Evolutionary conservation across 1,140 invertebrate genomes (phyloP).

Genomic region (Oscheius sp.): DNA sequence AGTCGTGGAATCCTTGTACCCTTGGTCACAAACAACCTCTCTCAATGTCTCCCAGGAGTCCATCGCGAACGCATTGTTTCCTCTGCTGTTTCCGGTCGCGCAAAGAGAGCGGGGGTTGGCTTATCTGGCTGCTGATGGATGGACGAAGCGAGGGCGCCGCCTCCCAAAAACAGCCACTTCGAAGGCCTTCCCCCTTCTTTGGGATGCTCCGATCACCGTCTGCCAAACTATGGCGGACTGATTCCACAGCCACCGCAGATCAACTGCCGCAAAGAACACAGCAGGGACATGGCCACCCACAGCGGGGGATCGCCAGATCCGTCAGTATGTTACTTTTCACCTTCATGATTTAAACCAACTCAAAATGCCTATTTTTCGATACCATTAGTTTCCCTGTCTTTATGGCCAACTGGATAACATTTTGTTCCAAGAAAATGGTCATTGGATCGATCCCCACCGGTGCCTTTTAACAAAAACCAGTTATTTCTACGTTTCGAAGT

Average conservation of each 20-base stretch:
- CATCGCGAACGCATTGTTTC: too few relatives aligned
- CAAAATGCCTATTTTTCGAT: neutral
- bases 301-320: neutral
- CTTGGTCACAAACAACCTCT: too few relatives aligned
- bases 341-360: too few relatives aligned
- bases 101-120: neutral
- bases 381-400: neutral
- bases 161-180: neutral
- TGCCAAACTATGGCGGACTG: neutral
- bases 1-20: too few relatives aligned
- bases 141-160: neutral
- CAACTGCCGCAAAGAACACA: too few relatives aligned
- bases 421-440: neutral
- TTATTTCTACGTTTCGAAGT: too few relatives aligned
- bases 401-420: neutral
- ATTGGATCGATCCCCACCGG: neutral
- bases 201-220: neutral
- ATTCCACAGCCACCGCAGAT: neutral
- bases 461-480: too few relatives aligned
- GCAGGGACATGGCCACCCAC: neutral
- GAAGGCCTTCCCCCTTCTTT: too few relatives aligned
- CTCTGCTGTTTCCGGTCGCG: too few relatives aligned
- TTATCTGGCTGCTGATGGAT: constrained; percentile 12
- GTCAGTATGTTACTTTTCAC: neutral
- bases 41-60: too few relatives aligned